Percentiles rank a stretch among this genome's conserved stretches.
These are phyloP conservation scores for Anarhynchus alexandrinus DNA, from an alignment of 2,113 vertebrate species.

Conservation along the genomic window DNA sequence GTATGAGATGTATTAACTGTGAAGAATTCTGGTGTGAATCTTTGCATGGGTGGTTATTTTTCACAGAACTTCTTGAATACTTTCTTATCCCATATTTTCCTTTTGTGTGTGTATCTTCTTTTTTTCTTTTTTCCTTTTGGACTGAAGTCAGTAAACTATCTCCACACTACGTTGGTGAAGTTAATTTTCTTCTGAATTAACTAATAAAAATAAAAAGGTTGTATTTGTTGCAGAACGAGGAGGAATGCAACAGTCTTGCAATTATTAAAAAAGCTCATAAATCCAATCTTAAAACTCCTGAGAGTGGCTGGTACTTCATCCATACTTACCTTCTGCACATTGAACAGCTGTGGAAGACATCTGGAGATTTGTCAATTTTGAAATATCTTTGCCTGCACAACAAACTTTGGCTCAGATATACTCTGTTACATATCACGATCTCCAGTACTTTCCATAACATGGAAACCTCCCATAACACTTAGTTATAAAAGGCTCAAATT, in stretches of 20 bases:
- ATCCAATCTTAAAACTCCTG: neutral
- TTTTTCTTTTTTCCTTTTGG: neutral
- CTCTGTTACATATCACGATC: neutral
- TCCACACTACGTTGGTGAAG: neutral
- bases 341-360: neutral
- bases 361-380: neutral
- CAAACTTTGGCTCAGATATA: neutral
- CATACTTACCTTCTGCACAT: neutral
- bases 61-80: neutral
- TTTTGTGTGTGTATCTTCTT: fast-evolving
- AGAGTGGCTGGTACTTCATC: neutral
- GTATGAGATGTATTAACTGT: neutral
- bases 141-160: neutral
- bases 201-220: neutral
- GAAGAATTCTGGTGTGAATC: neutral
- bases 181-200: neutral
- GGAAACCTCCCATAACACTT: neutral
- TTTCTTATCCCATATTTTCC: neutral
- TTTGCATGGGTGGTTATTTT: neutral
- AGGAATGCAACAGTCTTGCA: neutral
- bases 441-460: neutral
- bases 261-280: neutral
- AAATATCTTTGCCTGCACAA: neutral
- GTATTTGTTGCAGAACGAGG: neutral
- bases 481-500: neutral